These are phyloP conservation scores for Arizona elegans DNA, from an alignment of 2,113 vertebrate genomes.

Conservation along the genomic window DNA sequence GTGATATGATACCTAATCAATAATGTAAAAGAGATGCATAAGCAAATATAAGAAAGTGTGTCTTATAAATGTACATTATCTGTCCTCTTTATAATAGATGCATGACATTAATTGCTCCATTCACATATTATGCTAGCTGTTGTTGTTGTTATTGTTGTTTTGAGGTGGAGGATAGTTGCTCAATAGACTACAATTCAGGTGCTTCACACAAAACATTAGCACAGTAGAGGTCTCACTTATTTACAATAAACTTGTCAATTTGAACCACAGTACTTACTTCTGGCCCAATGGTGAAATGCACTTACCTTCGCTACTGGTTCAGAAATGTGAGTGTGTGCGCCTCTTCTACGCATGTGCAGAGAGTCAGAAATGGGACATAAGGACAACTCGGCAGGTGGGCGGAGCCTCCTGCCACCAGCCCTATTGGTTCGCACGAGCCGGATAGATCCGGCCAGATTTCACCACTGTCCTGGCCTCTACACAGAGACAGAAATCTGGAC, in stretches of 20 bases:
- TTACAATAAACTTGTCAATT: not conserved
- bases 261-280: not conserved
- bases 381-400: no score
- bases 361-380: no score
- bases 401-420: no score
- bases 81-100: not conserved
- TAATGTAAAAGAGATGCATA: not conserved
- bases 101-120: not conserved
- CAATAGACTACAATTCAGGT: not conserved
- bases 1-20: not conserved
- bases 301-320: no score
- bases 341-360: no score
- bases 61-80: not conserved
- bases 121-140: not conserved
- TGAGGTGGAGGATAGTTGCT: not conserved
- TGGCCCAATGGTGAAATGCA: not conserved
- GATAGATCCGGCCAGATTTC: no score
- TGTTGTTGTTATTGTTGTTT: not conserved
- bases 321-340: no score
- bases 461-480: not conserved
- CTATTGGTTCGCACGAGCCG: no score
- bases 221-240: not conserved
- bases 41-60: not conserved
- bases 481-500: not conserved
- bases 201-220: not conserved